Conservation (phyloP, 2,113 vertebrate genomes). For the Uria lomvia region DNA sequence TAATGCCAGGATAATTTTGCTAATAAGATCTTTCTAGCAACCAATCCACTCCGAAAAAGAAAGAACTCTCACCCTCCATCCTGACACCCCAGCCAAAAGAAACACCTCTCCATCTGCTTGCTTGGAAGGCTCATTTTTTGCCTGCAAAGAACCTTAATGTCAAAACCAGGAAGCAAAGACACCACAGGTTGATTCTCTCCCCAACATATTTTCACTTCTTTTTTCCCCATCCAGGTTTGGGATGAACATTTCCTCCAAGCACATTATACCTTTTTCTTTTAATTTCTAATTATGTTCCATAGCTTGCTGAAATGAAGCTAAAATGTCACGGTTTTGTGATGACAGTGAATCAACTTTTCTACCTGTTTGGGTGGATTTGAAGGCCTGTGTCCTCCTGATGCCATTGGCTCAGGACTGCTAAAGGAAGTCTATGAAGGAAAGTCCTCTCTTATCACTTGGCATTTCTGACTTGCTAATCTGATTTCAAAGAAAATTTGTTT, state of each 20-base stretch:
- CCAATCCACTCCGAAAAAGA: background rate
- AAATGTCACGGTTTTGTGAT: background rate
- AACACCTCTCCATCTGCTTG: background rate
- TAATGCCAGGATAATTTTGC: background rate
- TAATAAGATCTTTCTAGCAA: background rate
- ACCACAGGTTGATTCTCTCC: background rate
- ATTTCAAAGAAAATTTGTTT: slow-evolving; percentile 37
- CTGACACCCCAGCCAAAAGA: background rate
- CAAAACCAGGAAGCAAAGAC: background rate
- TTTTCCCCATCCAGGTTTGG: background rate
- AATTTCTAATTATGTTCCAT: background rate
- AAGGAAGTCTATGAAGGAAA: slow-evolving; percentile 7
- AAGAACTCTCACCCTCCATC: background rate
- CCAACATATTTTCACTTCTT: background rate
- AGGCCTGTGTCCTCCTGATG: background rate
- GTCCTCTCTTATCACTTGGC: background rate
- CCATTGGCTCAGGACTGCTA: background rate
- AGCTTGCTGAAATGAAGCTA: background rate
- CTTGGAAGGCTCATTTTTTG: background rate
- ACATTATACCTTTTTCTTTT: background rate
- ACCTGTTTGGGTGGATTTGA: background rate
- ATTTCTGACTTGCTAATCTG: slow-evolving; percentile 46
- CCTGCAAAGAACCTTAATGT: background rate
- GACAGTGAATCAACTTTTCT: background rate
- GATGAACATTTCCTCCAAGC: background rate